Percentiles rank a stretch among this genome's conserved stretches.
Conservation (phyloP, 1,140 invertebrate species). For the Drosophila melanica region DNA sequence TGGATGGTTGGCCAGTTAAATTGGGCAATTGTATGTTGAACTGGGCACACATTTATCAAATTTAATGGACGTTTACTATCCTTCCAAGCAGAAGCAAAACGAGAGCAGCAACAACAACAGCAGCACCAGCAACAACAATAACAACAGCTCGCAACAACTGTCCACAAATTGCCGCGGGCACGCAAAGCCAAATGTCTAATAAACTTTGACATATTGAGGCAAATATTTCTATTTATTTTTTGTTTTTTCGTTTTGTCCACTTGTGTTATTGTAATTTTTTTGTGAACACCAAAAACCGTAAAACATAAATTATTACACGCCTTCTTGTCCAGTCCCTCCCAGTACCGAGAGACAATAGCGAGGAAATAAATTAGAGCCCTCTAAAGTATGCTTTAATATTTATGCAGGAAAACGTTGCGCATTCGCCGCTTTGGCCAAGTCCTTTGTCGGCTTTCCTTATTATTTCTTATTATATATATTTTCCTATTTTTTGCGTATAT, state of each 20-base stretch:
- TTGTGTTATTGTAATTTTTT: slow-evolving; percentile 41
- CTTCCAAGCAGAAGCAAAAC: slow-evolving; percentile 16
- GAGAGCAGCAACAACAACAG: slow-evolving; percentile 2
- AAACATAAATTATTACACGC: slow-evolving; percentile 65
- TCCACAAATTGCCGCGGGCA: slow-evolving; percentile 77
- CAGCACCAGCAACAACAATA: background rate
- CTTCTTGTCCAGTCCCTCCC: background rate
- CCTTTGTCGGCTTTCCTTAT: slow-evolving; percentile 39
- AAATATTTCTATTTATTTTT: slow-evolving; percentile 68
- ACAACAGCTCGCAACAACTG: slow-evolving; percentile 68
- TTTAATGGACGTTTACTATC: slow-evolving; percentile 76
- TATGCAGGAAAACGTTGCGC: slow-evolving; percentile 32
- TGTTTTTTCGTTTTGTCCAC: slow-evolving; percentile 39
- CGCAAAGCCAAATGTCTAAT: slow-evolving; percentile 81
- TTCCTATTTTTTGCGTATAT: slow-evolving; percentile 22
- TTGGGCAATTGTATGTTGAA: slow-evolving; percentile 61
- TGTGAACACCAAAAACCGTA: slow-evolving; percentile 15
- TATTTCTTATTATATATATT: slow-evolving; percentile 29
- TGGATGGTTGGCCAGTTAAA: slow-evolving; percentile 7
- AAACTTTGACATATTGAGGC: slow-evolving; percentile 80
- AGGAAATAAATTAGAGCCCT: slow-evolving; percentile 57
- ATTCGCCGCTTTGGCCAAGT: slow-evolving; percentile 42
- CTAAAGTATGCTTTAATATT: slow-evolving; percentile 72
- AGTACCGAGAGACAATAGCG: slow-evolving; percentile 52
- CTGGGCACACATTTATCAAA: slow-evolving; percentile 74